Evolutionary conservation across 2,888 invertebrate genomes (phyloP).

Genomic region (Athalia circularis): DNA sequence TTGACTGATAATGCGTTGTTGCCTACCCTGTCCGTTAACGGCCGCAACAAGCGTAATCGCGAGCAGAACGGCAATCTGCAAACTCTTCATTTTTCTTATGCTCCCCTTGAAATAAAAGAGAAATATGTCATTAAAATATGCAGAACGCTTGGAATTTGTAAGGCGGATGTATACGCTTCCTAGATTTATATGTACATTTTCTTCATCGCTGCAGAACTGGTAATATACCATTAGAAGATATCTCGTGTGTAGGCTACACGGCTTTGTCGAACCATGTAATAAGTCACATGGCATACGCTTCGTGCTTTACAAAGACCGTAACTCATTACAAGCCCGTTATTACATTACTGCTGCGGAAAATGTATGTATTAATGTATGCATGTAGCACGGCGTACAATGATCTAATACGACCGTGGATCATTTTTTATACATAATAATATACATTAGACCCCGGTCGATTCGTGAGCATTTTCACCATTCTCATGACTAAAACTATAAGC

Average conservation of each 20-base stretch:
- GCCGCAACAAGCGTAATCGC: constrained; percentile 49
- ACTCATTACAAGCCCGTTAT: neutral
- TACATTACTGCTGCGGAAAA: neutral
- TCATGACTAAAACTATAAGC: too few relatives aligned
- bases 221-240: neutral
- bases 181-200: neutral
- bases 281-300: neutral
- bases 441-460: too few relatives aligned
- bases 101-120: constrained; percentile 6
- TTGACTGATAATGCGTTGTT: constrained; percentile 52
- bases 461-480: too few relatives aligned
- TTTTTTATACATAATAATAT: too few relatives aligned
- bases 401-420: neutral
- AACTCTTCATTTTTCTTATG: constrained; percentile 53
- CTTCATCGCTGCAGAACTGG: constrained; percentile 6
- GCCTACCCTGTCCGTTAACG: constrained; percentile 46
- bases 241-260: neutral
- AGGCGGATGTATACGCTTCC: too few relatives aligned
- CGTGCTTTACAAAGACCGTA: constrained; percentile 6
- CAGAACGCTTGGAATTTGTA: neutral
- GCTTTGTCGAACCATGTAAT: constrained; percentile 24
- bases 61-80: constrained; percentile 62
- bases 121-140: neutral
- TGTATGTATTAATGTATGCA: neutral
- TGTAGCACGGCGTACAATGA: neutral